Base-by-base conservation (phyloP, 1,140 invertebrate species). In the Globodera ellingtonae region DNA sequence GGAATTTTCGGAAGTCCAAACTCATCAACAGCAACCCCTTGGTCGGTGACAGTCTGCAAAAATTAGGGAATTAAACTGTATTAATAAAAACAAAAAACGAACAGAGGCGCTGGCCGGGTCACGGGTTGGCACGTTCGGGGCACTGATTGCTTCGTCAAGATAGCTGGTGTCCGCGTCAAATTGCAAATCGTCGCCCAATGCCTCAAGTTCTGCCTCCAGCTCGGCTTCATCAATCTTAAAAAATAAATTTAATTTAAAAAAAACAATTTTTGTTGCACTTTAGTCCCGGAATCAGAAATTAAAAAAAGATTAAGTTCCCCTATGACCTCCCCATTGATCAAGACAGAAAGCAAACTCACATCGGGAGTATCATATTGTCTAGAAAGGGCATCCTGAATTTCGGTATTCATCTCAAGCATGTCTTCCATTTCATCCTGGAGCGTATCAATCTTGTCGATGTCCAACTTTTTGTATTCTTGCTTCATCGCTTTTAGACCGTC, bases 341-440 rank as follows among this genome's bases (percentile, higher is more conserved):
- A 35, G 35, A 0, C 35, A 35, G 35, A 35, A n/a, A 6, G 18
- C 18, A 52, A 72, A 85, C 87, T 89, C 69, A 87, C 93, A 86
- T 99, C 97, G 3, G 97, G 97, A 92, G 95, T 94, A 71, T 95
- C 96, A 87, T 99, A 99, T 87, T 93, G 95, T 73, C 96, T 92
- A 44, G 96, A 95, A 86, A 99, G 91, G 2, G 95, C 94, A 89
- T 99, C 97, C 90, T 99, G 97, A 0, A 99, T 95, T 91, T 99
- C 97, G 90, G 97, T 95, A 4, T 96, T 94, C 92, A 98, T 94
- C 87, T 99, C 97, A 79, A 99, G 91, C 93, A 99, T 94, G 89
- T 99, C 98, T 46, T 96, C 95, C 90, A 99, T 91, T 79, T 99
- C 95, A 92, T 99, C 97, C 93, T 99, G 97, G 48, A 98, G 87